Percentiles rank a stretch among this genome's conserved stretches.
Conservation (phyloP, 2,113 vertebrate genomes). For the Ailuropoda melanoleuca region DNA sequence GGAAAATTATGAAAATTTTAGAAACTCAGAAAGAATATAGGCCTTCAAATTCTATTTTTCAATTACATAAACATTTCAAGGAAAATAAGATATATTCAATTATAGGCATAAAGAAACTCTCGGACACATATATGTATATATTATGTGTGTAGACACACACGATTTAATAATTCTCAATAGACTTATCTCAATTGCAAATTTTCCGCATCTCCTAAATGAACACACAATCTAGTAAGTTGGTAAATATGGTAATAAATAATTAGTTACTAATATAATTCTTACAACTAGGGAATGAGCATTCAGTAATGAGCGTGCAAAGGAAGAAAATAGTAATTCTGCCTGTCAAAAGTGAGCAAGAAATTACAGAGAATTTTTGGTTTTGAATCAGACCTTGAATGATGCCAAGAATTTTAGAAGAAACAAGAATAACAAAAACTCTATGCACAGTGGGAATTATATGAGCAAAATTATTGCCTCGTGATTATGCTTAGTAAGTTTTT, state of each 20-base stretch:
- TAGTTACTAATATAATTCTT: background rate
- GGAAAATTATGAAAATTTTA: background rate
- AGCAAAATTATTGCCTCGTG: background rate
- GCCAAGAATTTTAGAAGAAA: background rate
- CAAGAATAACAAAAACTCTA: background rate
- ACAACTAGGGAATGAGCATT: background rate
- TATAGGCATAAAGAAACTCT: background rate
- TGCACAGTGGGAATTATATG: accelerated
- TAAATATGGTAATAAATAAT: background rate
- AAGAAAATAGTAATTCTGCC: background rate
- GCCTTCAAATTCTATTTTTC: background rate
- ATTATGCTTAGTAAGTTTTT: background rate
- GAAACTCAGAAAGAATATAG: background rate
- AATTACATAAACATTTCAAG: background rate
- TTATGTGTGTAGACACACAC: background rate
- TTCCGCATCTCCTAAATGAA: background rate
- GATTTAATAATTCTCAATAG: background rate
- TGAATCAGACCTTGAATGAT: background rate
- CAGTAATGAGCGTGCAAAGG: background rate
- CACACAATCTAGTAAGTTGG: background rate
- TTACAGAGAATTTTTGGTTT: background rate
- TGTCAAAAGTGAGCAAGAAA: background rate
- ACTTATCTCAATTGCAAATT: background rate
- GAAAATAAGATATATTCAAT: background rate
- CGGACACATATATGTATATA: background rate